Percentiles rank a stretch among this genome's conserved stretches.
These are phyloP conservation scores for Neosalanx taihuensis DNA, from an alignment of 2,797 vertebrate genomes.

Conservation along the genomic window DNA sequence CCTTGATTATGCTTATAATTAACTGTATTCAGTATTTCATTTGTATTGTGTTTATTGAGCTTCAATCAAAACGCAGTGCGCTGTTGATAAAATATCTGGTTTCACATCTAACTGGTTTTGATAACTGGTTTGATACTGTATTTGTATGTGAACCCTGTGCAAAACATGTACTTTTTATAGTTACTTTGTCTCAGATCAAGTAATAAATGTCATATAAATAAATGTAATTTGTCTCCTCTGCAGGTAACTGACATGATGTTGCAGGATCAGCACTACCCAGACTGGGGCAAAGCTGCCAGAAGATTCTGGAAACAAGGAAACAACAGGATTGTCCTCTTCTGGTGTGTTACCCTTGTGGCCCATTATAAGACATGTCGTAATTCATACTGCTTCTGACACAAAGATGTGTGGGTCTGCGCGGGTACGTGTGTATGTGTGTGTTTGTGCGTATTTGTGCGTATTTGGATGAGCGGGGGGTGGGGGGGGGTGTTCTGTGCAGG, in stretches of 20 bases:
- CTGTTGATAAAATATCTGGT: too few relatives aligned
- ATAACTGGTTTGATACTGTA: too few relatives aligned
- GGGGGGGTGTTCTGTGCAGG: background rate
- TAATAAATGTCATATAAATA: background rate
- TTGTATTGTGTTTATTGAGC: background rate
- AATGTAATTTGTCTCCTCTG: slow-evolving; percentile 23
- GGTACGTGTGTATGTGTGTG: background rate
- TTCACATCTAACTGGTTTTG: too few relatives aligned
- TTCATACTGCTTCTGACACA: too few relatives aligned
- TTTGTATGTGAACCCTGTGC: too few relatives aligned
- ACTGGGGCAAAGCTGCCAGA: slow-evolving; percentile 90
- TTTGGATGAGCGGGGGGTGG: background rate
- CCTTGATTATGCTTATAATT: background rate
- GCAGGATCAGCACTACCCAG: slow-evolving; percentile 91
- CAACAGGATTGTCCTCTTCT: slow-evolving; percentile 92
- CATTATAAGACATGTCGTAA: background rate
- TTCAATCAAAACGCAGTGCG: too few relatives aligned
- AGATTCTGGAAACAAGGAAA: slow-evolving; percentile 94
- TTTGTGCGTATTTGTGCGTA: slow-evolving; percentile 11
- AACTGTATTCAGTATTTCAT: background rate
- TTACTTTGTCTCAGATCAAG: background rate
- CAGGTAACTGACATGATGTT: slow-evolving; percentile 99
- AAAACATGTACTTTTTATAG: background rate
- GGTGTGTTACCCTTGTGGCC: slow-evolving; percentile 66
- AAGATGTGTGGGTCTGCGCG: background rate